Percentiles rank a stretch among this genome's conserved stretches.
These are phyloP conservation scores for Equus przewalskii DNA, from an alignment of 2,113 vertebrate species.

Conservation along the genomic window DNA sequence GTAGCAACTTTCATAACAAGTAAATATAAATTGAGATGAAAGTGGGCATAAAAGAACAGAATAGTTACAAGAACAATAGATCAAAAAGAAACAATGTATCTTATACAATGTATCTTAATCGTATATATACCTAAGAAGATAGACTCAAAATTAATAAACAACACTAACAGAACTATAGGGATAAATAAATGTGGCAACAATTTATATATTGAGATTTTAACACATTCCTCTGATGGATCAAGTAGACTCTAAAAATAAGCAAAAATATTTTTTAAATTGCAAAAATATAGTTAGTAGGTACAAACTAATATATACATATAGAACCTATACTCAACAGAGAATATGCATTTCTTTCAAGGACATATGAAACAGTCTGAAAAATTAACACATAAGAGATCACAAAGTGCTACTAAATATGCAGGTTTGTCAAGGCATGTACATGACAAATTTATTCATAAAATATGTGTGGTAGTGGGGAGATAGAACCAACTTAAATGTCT, in stretches of 20 bases:
- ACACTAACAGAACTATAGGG: neutral
- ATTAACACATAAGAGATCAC: neutral
- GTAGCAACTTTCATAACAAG: neutral
- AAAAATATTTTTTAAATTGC: neutral
- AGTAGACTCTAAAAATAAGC: neutral
- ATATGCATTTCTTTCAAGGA: neutral
- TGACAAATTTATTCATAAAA: neutral
- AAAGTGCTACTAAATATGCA: neutral
- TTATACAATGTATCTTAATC: neutral
- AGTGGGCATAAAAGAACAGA: neutral
- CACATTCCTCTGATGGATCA: neutral
- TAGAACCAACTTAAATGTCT: neutral
- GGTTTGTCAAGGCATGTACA: too few relatives aligned
- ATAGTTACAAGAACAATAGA: neutral
- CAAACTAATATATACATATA: neutral
- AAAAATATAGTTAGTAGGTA: neutral
- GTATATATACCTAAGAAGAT: neutral
- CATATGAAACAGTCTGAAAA: neutral
- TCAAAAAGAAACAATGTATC: neutral
- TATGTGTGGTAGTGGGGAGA: neutral
- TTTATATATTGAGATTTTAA: neutral
- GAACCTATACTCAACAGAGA: neutral
- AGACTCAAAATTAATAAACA: neutral
- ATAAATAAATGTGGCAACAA: neutral
- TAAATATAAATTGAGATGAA: slow-evolving; percentile 1